Percentiles rank a stretch among this genome's conserved stretches.
Evolutionary conservation across 2,888 invertebrate genomes (phyloP).

Genomic region (Cremastinae sp.): DNA sequence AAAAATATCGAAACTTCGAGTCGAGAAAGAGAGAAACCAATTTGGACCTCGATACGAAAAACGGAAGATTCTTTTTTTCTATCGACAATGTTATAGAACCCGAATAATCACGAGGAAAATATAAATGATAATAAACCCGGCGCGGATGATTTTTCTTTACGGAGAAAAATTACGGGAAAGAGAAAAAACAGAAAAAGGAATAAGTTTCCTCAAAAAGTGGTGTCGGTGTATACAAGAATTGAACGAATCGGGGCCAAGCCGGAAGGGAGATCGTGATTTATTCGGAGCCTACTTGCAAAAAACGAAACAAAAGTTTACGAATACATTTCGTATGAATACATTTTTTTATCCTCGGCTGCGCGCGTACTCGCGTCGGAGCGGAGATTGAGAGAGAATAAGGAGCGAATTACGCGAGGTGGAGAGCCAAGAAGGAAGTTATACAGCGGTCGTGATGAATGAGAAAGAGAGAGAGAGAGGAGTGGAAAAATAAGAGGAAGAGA

Average conservation of each 20-base stretch:
- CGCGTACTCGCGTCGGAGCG: conserved; percentile 11
- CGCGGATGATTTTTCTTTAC: conserved; percentile 3
- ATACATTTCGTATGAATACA: conserved; percentile 67
- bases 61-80: not conserved
- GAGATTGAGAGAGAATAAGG: conserved; percentile 35
- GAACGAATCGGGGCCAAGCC: not conserved
- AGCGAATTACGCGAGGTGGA: conserved; percentile 5
- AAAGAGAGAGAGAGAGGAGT: conserved; percentile 11
- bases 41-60: not conserved
- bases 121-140: not conserved
- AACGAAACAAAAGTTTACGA: conserved; percentile 23
- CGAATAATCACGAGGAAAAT: too few relatives aligned
- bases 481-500: not conserved
- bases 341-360: not conserved
- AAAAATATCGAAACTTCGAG: conserved; percentile 10
- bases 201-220: too few relatives aligned
- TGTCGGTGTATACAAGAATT: not conserved
- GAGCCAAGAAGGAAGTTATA: conserved; percentile 40
- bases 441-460: conserved; percentile 33
- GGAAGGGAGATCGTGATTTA: not conserved
- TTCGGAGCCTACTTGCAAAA: too few relatives aligned
- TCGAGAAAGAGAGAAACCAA: not conserved
- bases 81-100: too few relatives aligned
- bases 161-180: conserved; percentile 9
- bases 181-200: too few relatives aligned